Conservation (phyloP, 2,113 vertebrate species). For the Indri indri region DNA sequence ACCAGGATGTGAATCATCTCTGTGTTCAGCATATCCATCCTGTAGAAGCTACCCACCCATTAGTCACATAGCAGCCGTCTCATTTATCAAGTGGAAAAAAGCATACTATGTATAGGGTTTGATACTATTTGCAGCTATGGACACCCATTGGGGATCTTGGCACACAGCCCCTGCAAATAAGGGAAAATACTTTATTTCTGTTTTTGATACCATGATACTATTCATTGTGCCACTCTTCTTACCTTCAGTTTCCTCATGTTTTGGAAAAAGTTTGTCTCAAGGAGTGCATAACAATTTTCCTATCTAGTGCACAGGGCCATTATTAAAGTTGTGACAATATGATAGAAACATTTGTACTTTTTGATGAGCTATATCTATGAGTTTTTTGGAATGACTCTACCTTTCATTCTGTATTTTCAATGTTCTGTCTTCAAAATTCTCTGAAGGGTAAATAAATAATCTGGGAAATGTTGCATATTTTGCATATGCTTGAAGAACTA, state of each 20-base stretch:
- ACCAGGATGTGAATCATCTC: background rate
- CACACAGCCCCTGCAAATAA: background rate
- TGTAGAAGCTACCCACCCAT: background rate
- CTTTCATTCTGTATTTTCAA: background rate
- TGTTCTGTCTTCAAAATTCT: background rate
- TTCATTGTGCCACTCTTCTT: background rate
- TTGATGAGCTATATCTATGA: background rate
- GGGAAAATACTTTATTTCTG: background rate
- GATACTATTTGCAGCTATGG: background rate
- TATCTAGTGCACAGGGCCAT: background rate
- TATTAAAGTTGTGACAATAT: background rate
- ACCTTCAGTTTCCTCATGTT: background rate
- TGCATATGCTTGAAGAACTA: background rate
- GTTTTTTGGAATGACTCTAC: background rate
- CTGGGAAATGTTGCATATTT: background rate
- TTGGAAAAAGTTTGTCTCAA: background rate
- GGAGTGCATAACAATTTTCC: background rate
- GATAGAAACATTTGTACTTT: background rate
- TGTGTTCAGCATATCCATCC: background rate
- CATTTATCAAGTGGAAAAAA: background rate
- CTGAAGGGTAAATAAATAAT: background rate
- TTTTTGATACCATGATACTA: background rate
- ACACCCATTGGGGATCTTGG: background rate
- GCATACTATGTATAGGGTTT: background rate
- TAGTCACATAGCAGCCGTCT: background rate